Conservation (phyloP, 2,888 invertebrate genomes). For the Ethmia dodecea region DNA sequence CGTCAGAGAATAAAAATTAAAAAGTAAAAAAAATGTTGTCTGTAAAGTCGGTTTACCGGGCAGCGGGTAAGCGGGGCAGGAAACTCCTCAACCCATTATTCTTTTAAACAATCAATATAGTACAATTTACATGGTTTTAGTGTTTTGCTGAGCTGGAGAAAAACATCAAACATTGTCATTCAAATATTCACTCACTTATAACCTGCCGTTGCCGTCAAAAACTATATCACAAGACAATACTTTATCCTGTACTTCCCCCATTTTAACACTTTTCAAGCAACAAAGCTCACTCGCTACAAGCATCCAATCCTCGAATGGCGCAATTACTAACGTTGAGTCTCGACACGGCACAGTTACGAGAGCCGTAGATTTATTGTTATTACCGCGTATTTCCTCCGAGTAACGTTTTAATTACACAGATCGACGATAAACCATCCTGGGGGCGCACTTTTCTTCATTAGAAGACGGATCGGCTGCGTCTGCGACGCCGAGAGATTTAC, state of each 20-base stretch:
- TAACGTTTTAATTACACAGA: slow-evolving; percentile 78
- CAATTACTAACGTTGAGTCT: slow-evolving; percentile 43
- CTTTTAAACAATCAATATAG: background rate
- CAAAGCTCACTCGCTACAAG: too few species aligned
- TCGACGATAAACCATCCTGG: slow-evolving; percentile 73
- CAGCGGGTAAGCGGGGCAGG: too few species aligned
- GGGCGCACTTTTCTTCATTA: slow-evolving; percentile 78
- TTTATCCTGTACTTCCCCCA: background rate
- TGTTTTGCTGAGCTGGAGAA: background rate
- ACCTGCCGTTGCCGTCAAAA: background rate
- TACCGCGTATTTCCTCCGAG: slow-evolving; percentile 74
- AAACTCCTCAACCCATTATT: too few species aligned
- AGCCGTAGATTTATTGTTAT: slow-evolving; percentile 72
- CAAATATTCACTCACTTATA: background rate
- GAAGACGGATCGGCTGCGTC: slow-evolving; percentile 63
- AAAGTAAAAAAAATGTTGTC: too few species aligned
- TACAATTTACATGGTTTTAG: background rate
- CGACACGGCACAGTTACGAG: slow-evolving; percentile 36
- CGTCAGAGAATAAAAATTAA: too few species aligned
- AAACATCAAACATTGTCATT: background rate
- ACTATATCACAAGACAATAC: background rate
- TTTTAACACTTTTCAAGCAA: slow-evolving; percentile 11
- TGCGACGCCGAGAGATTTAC: slow-evolving; percentile 52
- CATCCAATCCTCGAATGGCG: slow-evolving; percentile 39
- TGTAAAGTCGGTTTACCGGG: too few species aligned